phyloP scores from a whole-genome alignment of 2,888 invertebrate genomes.

The Itoplectis maculator region DNA sequence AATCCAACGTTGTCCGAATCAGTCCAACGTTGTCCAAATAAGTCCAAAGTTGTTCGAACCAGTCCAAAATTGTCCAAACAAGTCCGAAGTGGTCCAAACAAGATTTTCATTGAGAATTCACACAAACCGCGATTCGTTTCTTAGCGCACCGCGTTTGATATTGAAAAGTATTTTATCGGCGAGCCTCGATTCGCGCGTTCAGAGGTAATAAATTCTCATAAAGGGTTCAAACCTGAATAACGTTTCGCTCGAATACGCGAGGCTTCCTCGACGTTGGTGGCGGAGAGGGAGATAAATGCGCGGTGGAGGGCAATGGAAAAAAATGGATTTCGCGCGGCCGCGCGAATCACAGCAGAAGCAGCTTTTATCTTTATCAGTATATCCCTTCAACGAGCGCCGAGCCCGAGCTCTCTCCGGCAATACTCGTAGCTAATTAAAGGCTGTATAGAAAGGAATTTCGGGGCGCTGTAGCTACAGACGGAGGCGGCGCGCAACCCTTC shows the following conservation, averaged over 20 bases:
- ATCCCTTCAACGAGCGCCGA: conserved; percentile 10
- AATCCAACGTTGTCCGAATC: too few species aligned
- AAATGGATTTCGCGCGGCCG: conserved; percentile 15
- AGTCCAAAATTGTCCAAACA: background rate
- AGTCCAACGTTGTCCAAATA: too few species aligned
- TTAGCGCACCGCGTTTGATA: conserved; percentile 10
- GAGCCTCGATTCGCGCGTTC: conserved; percentile 33
- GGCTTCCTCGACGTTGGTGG: conserved; percentile 1
- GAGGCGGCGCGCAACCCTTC: conserved; percentile 21
- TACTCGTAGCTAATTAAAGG: conserved; percentile 37
- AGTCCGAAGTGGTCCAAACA: background rate
- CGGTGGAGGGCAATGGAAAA: conserved; percentile 12
- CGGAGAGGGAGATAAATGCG: conserved; percentile 27
- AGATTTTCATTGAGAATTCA: conserved; percentile 1
- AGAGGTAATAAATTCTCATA: conserved; percentile 42
- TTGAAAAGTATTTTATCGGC: conserved; percentile 51
- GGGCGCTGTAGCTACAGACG: background rate
- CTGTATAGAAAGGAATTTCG: conserved; percentile 30
- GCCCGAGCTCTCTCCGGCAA: conserved; percentile 6
- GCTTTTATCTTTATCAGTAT: conserved; percentile 29
- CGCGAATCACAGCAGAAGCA: conserved; percentile 24
- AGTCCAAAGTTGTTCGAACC: background rate
- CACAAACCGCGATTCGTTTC: conserved; percentile 3
- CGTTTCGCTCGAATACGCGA: conserved; percentile 31
- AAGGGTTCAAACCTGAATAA: conserved; percentile 24